Evolutionary conservation across 2,888 invertebrate species (phyloP).

Genomic region (Andricus quercusramuli): DNA sequence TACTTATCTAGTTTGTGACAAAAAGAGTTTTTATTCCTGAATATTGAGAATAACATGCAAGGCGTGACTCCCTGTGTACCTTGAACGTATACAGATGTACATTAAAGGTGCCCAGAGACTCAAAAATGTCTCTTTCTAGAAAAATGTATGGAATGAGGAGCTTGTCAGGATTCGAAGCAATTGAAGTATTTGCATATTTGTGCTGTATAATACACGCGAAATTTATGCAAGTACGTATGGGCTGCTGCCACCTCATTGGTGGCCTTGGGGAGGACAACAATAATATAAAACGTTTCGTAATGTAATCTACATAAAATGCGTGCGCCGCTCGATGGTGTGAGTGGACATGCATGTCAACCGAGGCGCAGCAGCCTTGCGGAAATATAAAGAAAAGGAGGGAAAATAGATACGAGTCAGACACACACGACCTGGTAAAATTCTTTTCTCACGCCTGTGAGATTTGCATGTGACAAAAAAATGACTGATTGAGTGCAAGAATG

Average conservation of each 20-base stretch:
- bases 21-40: not conserved
- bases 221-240: conserved; percentile 2
- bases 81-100: too few species aligned
- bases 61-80: too few species aligned
- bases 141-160: not conserved
- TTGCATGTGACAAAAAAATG: conserved; percentile 3
- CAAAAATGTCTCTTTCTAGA: not conserved
- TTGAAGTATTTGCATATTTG: not conserved
- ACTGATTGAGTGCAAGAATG: conserved; percentile 21
- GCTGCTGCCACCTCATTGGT: conserved; percentile 44
- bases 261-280: conserved; percentile 61
- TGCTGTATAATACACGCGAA: not conserved
- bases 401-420: conserved; percentile 13
- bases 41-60: not conserved
- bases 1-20: too few species aligned
- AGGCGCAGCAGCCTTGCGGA: conserved; percentile 3
- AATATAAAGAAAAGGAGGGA: conserved; percentile 39
- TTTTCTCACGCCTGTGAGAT: conserved; percentile 36
- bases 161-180: conserved; percentile 2
- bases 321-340: not conserved
- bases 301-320: conserved; percentile 31
- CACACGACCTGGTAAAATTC: conserved; percentile 22
- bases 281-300: conserved; percentile 63
- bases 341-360: conserved; percentile 13
- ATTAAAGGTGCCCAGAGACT: too few species aligned